Evolutionary conservation across 2,113 vertebrate species (phyloP), one percentile per base, ranked within the genome.

Genomic region (Trachemys scripta): DNA sequence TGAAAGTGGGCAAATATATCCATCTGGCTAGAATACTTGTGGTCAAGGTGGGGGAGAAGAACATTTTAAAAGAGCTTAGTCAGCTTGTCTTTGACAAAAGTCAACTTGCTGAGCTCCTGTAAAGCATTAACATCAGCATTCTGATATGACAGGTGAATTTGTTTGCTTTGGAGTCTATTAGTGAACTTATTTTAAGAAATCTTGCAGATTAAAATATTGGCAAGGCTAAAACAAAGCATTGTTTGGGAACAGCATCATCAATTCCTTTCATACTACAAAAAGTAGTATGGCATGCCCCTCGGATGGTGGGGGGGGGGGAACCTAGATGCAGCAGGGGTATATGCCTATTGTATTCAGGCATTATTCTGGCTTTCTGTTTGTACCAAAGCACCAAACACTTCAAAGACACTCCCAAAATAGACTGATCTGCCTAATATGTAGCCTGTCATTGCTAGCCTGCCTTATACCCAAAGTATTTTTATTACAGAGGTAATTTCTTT

Each of bases 401-500:
- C 53, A 81, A 92, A 96, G 91, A 93, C 92, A 88, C 84, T 94
- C 92, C 88, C 19, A 29, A 83, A 6, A 88, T 78, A 78, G 62
- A 75, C 57, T 59, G 5, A 53, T 14, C 78, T 42, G 82, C 85
- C 51, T 50, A 8, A 17, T 0, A 0, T 42, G 82, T 84, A 87
- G 47, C 17, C 17, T 78, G 54, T 87, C 80, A 45, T 83, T 75
- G 76, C 76, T 0, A 0, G 84, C 88, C 50, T 2, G 2, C 42
- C 3, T 92, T 72, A 13, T 0, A 0, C 8, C 14, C 31, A 35
- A 65, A 5, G 20, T 6, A 22, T 50, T 54, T 85, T 54, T 65
- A 84, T 65, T 54, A n/a, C n/a, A 72, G 85, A 82, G 47, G 17
- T 62, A 88, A 62, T 29, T 17, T 10, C 86, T 80, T 89, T 84